Percentiles rank a stretch among this genome's conserved stretches.
Evolutionary conservation across 2,888 invertebrate genomes (phyloP).

Genomic region (Netelia fuscicornis): DNA sequence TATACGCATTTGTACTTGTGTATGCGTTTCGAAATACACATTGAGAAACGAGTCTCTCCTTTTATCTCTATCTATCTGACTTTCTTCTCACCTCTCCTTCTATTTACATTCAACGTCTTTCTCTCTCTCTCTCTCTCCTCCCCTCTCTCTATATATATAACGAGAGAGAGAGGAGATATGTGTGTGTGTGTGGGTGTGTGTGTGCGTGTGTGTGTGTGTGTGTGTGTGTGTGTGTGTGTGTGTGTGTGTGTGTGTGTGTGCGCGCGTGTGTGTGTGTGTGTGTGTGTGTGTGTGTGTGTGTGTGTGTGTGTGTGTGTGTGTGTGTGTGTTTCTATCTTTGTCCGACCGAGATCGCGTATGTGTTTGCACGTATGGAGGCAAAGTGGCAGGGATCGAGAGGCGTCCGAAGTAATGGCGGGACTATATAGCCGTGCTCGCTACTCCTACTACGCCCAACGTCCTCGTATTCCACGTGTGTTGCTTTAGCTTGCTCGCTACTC

Average conservation of each 20-base stretch:
- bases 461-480: conserved; percentile 48
- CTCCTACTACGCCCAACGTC: conserved; percentile 76
- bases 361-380: conserved; percentile 71
- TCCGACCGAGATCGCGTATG: conserved; percentile 28
- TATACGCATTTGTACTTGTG: conserved; percentile 9
- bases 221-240: conserved; percentile 8
- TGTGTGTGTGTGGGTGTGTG: conserved; percentile 1
- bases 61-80: conserved; percentile 60
- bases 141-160: conserved; percentile 41
- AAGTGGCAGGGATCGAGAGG: conserved; percentile 67
- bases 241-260: conserved; percentile 9
- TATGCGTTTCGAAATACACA: conserved; percentile 19
- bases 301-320: not conserved
- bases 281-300: no score
- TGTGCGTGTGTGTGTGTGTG: conserved; percentile 1
- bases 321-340: not conserved
- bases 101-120: conserved; percentile 18
- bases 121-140: conserved; percentile 16
- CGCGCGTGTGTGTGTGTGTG: no score
- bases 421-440: conserved; percentile 74
- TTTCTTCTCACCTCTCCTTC: conserved; percentile 38
- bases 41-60: conserved; percentile 54
- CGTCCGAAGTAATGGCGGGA: conserved; percentile 81
- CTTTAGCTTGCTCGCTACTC: conserved; percentile 51
- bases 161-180: no score